phyloP scores from a whole-genome alignment of 2,113 vertebrate species.

The Melanocharis versteri region DNA sequence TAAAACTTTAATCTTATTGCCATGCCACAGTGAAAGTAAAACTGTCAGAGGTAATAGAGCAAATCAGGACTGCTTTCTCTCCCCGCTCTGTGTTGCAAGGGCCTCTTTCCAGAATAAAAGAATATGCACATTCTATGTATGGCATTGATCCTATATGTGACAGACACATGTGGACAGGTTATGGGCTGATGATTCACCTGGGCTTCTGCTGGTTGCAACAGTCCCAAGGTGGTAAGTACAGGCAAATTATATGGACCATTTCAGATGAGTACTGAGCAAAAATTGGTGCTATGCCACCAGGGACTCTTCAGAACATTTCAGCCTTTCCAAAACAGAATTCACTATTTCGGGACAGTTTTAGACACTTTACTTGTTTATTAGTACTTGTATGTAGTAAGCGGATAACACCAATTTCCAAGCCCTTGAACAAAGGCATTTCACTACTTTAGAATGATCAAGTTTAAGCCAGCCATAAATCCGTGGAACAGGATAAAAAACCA shows the following conservation, averaged over 20 bases:
- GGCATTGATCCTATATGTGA: neutral
- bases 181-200: neutral
- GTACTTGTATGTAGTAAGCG: neutral
- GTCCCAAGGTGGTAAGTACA: neutral
- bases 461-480: neutral
- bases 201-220: neutral
- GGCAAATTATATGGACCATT: neutral
- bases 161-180: neutral
- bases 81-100: neutral
- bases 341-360: neutral
- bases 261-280: neutral
- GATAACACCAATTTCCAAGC: neutral
- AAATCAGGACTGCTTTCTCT: slow-evolving; percentile 29
- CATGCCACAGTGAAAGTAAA: slow-evolving; percentile 44
- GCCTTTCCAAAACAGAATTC: neutral
- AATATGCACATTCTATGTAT: neutral
- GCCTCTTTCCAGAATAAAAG: neutral
- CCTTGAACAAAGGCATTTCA: neutral
- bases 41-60: slow-evolving; percentile 55
- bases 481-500: neutral
- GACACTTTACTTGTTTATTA: neutral
- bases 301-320: neutral
- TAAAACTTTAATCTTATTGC: slow-evolving; percentile 65
- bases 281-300: neutral
- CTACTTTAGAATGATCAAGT: neutral